Conservation (phyloP, 2,888 invertebrate species). For the Hofmannophila pseudospretella region DNA sequence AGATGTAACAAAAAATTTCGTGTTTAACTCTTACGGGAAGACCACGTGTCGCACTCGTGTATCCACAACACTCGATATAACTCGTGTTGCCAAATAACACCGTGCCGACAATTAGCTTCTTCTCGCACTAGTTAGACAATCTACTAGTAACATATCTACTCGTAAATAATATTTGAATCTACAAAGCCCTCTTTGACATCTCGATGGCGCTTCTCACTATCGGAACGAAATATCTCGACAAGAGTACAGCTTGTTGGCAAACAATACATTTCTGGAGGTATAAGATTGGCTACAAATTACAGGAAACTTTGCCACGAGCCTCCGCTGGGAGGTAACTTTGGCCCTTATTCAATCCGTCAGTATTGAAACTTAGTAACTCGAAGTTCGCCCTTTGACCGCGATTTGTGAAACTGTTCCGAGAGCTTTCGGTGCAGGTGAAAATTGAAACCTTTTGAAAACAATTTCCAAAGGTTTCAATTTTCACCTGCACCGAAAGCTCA, state of each 20-base stretch:
- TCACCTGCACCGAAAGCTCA: slow-evolving; percentile 3
- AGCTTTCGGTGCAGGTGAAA: slow-evolving; percentile 3
- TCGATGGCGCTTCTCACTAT: no score
- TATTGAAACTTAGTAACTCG: slow-evolving; percentile 10
- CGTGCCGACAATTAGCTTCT: no score
- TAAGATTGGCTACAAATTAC: slow-evolving; percentile 3
- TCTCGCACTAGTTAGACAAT: no score
- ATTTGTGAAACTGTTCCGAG: slow-evolving; percentile 4
- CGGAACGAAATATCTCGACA: not conserved
- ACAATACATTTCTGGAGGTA: not conserved
- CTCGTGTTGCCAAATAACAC: no score
- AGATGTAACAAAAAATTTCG: no score
- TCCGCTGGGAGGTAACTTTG: slow-evolving; percentile 7
- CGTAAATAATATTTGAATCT: no score
- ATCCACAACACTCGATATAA: no score
- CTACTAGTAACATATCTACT: no score
- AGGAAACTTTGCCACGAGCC: not conserved
- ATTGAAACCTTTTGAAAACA: slow-evolving; percentile 3
- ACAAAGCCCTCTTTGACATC: no score
- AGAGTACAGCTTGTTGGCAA: not conserved
- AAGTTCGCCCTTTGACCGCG: slow-evolving; percentile 15
- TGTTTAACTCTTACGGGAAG: no score
- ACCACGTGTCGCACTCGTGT: no score
- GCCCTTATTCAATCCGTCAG: slow-evolving; percentile 10
- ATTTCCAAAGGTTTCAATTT: slow-evolving; percentile 5